Evolutionary conservation across 2,113 vertebrate species (phyloP), one percentile per base, ranked within the genome.

Genomic region (Aegotheles bennettii): DNA sequence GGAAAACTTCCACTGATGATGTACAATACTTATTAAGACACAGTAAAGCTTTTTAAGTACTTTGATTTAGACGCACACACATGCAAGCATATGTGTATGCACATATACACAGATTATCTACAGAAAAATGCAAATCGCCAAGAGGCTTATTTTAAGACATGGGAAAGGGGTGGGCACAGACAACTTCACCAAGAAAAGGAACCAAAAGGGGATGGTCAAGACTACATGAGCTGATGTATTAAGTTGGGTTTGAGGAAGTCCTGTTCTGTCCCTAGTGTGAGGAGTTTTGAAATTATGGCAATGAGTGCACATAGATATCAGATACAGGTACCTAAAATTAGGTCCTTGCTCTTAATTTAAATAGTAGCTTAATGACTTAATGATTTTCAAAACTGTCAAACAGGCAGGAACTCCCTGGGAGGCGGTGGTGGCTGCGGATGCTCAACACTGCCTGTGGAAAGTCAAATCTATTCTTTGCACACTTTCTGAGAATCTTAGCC

Each of bases 321-420:
- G 64, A 81, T 35, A 56, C 29, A 92, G 47, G 31, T 64, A 88
- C 50, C 83, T 95, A 94, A 96, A 93, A 95, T 95, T 95, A 95
- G 57, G 81, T 65, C 60, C 48, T 86, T 79, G 25, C 31, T 96
- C 40, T 80, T 94, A 81, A 92, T 90, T 94, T 88, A 78, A 84
- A 63, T 81, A 75, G 76, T 70, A 90, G 23, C 83, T 96, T 96
- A 95, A 92, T 57, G 78, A 93, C 74, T 92, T 89, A 53, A 86
- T 90, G 95, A 69, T 87, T 95, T 94, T 84, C 76, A 90, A 82
- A 92, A 71, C 88, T 94, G 93, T 96, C 94, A 94, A 95, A 74
- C 71, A 92, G 61, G 31, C 60, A 92, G 92, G 73, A 93, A 65
- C 79, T 95, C 93, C 89, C 80, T 78, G 89, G 77, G 92, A 95